A percentile compares a stretch with the other conserved stretches of the same genome.
phyloP scores from a whole-genome alignment of 2,888 invertebrate genomes.

The Epinotia ramella region DNA sequence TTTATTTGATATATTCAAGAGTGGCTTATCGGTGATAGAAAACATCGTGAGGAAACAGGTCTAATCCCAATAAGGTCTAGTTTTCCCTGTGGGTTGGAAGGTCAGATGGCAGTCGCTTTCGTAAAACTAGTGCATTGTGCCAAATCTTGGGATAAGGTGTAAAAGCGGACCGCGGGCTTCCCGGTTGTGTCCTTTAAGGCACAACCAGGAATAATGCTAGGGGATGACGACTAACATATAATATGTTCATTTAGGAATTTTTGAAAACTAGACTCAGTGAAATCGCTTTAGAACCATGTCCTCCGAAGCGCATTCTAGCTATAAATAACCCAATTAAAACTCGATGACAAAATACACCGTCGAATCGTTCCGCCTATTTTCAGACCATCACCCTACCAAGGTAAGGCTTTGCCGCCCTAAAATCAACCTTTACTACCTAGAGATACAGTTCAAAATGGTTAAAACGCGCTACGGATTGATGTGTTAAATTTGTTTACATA shows the following conservation, averaged over 20 bases:
- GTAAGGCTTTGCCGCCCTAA: constrained; percentile 9
- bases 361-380: constrained; percentile 13
- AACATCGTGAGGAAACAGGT: too few relatives aligned
- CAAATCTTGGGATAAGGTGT: too few relatives aligned
- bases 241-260: background rate
- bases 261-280: background rate
- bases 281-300: background rate
- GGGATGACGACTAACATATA: too few relatives aligned
- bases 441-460: background rate
- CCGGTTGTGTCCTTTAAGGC: too few relatives aligned
- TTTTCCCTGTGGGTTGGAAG: too few relatives aligned
- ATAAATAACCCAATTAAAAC: constrained; percentile 5
- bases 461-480: background rate
- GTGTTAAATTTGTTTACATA: constrained; percentile 35
- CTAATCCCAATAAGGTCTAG: too few relatives aligned
- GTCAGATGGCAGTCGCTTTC: too few relatives aligned
- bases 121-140: too few relatives aligned
- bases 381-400: constrained; percentile 21
- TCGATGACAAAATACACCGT: constrained; percentile 10
- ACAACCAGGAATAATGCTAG: too few relatives aligned
- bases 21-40: too few relatives aligned
- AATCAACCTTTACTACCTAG: background rate
- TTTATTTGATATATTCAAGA: too few relatives aligned
- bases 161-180: too few relatives aligned
- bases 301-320: background rate